Evolutionary conservation across 2,113 vertebrate species (phyloP).

Genomic region (Sprattus sprattus): DNA sequence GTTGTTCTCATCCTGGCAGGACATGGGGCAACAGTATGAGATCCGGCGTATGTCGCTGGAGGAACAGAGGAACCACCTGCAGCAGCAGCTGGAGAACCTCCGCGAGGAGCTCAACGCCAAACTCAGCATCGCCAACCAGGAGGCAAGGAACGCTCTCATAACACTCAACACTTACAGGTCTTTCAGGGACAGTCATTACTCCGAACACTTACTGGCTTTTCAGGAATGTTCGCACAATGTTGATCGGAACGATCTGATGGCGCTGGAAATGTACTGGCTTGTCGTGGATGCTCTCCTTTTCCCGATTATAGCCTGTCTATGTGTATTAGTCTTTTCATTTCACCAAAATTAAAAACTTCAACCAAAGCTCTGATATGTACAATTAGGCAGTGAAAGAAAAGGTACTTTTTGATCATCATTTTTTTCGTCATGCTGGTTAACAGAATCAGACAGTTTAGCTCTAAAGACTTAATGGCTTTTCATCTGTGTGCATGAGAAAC

Average conservation of each 20-base stretch:
- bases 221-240: neutral
- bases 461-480: neutral
- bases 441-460: neutral
- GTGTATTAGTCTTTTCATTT: no score
- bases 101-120: constrained; percentile 86
- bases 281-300: no score
- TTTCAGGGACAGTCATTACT: neutral
- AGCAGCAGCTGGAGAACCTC: constrained; percentile 85
- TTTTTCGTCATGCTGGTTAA: neutral
- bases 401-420: neutral
- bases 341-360: no score
- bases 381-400: neutral
- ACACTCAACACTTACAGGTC: neutral
- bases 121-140: constrained; percentile 87
- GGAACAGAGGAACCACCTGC: constrained; percentile 85
- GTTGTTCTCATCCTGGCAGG: constrained; percentile 64
- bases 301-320: no score
- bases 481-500: neutral
- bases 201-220: neutral
- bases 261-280: no score
- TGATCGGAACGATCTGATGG: neutral
- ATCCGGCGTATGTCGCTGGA: constrained; percentile 86
- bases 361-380: neutral
- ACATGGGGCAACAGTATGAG: constrained; percentile 91
- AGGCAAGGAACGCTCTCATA: constrained; percentile 68